Base-by-base conservation (phyloP, 2,113 vertebrate genomes). In the Dinomys branickii region DNA sequence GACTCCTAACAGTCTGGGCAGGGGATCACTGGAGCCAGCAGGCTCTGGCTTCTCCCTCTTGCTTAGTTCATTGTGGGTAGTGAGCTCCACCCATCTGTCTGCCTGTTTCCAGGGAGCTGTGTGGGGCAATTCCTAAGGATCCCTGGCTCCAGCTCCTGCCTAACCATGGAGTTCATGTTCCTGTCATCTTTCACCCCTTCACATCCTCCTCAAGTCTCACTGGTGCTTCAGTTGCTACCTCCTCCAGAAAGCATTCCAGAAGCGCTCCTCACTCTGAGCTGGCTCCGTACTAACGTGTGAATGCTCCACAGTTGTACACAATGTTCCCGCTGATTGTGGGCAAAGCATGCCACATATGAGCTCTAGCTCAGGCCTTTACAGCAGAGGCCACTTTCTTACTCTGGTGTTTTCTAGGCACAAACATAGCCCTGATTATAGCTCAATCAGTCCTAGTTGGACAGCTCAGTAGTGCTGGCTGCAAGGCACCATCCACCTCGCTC, bases 211-310 rank as follows among this genome's bases (percentile, higher is more conserved):
- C 0, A 9, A 0, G n/a, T 85, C 65, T 94, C 71, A 33, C 0
- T 13, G 54, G 44, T 81, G 35, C 26, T 33, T 85, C 50, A 71
- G 24, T 10, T 28, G 33, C 85, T 17, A 50, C 26, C 61, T 71
- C 88, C 58, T 88, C 67, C 47, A 71, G 82, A 41, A 47, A 85
- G 50, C 58, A 35, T 54, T 88, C 91, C 0, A 19, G 63, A 54
- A 16, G 14, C 54, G 17, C 30, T 67, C n/a, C 50, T 73, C 33
- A 56, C 56, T 89, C 12, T 33, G 33, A 82, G 54, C 4, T 14
- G 33, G 38, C 56, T 73, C 19, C 7, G 1, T 7, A 33, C 38
- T 24, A 83, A 63, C 5, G 20, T 0, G 0, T 1, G 0, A 44
- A 50, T 75, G 50, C 17, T 73, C 4, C 41, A 6, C 0, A 44